Percentiles rank a stretch among this genome's conserved stretches.
Evolutionary conservation across 1,140 invertebrate genomes (phyloP).

Genomic region (Anoplolepis gracilipes): DNA sequence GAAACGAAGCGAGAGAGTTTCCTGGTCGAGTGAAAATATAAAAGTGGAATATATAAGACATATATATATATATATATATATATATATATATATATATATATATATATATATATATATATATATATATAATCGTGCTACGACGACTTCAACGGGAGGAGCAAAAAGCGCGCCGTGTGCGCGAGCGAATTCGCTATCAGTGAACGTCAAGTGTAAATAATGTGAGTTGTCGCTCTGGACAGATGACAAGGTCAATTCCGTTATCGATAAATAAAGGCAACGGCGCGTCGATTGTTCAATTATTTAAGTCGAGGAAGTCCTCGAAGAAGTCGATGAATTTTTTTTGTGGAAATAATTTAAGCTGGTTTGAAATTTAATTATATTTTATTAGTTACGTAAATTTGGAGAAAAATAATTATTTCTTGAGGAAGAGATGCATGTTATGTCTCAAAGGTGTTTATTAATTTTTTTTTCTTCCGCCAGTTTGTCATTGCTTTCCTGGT

Average conservation of each 20-base stretch:
- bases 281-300: neutral
- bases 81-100: too few relatives aligned
- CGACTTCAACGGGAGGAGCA: too few relatives aligned
- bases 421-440: neutral
- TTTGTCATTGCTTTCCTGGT: too few relatives aligned
- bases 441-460: neutral
- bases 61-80: too few relatives aligned
- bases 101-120: too few relatives aligned
- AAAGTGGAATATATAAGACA: too few relatives aligned
- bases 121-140: too few relatives aligned
- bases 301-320: neutral
- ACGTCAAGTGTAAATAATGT: slow-evolving; percentile 41
- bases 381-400: neutral
- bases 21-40: too few relatives aligned
- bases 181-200: slow-evolving; percentile 30
- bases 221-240: neutral
- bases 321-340: neutral
- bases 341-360: neutral
- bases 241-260: neutral
- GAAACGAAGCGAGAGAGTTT: too few relatives aligned
- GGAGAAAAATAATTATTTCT: neutral
- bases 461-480: neutral
- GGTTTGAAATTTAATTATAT: neutral
- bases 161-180: neutral
- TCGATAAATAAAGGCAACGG: slow-evolving; percentile 11